Conservation (phyloP, 2,888 invertebrate species). For the Linyphia triangularis region DNA sequence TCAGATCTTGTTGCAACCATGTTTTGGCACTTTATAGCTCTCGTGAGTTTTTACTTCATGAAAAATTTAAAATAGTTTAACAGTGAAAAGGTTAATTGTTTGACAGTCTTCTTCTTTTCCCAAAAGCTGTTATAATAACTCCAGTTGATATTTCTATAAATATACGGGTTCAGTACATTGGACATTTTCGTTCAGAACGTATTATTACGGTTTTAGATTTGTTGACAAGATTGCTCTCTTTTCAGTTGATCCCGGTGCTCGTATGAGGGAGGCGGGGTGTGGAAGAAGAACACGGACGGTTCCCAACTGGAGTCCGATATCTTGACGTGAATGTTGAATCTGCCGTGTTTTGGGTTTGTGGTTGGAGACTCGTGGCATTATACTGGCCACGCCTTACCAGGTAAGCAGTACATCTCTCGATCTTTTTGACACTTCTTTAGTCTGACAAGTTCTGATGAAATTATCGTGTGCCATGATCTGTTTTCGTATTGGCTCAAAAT, state of each 20-base stretch:
- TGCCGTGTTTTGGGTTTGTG: slow-evolving; percentile 74
- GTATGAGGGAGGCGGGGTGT: neutral
- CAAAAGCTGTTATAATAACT: neutral
- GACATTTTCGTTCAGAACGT: neutral
- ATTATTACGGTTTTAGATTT: neutral
- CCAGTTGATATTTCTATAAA: neutral
- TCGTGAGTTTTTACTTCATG: too few species aligned
- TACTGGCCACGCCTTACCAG: slow-evolving; percentile 74
- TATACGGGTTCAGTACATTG: neutral
- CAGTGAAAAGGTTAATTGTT: too few species aligned
- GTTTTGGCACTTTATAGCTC: too few species aligned
- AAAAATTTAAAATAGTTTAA: too few species aligned
- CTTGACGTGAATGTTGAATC: slow-evolving; percentile 73
- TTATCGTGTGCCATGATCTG: too few species aligned
- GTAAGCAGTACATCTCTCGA: slow-evolving; percentile 22
- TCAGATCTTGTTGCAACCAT: too few species aligned
- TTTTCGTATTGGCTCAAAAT: too few species aligned
- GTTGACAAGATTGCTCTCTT: neutral
- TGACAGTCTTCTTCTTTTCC: too few species aligned
- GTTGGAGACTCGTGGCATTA: slow-evolving; percentile 73
- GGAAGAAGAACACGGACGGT: slow-evolving; percentile 30
- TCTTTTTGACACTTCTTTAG: too few species aligned
- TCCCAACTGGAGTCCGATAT: slow-evolving; percentile 17
- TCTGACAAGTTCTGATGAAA: too few species aligned
- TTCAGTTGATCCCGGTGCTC: slow-evolving; percentile 14